phyloP scores from a whole-genome alignment of 2,797 vertebrate genomes.

The Halcyon chelicuti region DNA sequence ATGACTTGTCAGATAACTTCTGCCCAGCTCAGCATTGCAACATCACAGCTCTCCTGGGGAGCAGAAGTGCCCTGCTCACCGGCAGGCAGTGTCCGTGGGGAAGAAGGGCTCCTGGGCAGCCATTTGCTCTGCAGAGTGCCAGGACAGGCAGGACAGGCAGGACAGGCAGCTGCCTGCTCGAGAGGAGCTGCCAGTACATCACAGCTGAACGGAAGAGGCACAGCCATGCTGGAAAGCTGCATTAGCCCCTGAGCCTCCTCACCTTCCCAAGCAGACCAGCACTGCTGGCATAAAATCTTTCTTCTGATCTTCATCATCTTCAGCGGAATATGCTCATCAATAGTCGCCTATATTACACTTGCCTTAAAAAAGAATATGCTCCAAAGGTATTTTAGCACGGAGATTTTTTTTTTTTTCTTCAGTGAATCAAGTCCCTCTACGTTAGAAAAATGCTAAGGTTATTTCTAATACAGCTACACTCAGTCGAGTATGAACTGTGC shows the following conservation, averaged over 20 bases:
- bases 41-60: background rate
- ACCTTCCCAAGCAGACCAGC: background rate
- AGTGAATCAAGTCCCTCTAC: background rate
- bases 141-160: background rate
- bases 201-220: background rate
- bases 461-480: background rate
- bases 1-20: background rate
- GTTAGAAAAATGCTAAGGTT: background rate
- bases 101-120: background rate
- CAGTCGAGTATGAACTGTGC: background rate
- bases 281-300: background rate
- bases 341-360: background rate
- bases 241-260: background rate
- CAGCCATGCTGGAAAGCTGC: background rate
- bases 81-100: rapidly evolving
- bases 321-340: background rate
- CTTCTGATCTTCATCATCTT: background rate
- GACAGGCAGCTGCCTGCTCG: background rate
- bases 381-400: background rate
- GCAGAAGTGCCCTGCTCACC: background rate
- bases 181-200: background rate
- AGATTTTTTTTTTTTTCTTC: background rate
- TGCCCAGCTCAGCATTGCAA: background rate
- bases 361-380: background rate
- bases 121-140: background rate